Base-by-base conservation (phyloP, 2,797 vertebrate species). In the Sphenopsis melanotis region DNA sequence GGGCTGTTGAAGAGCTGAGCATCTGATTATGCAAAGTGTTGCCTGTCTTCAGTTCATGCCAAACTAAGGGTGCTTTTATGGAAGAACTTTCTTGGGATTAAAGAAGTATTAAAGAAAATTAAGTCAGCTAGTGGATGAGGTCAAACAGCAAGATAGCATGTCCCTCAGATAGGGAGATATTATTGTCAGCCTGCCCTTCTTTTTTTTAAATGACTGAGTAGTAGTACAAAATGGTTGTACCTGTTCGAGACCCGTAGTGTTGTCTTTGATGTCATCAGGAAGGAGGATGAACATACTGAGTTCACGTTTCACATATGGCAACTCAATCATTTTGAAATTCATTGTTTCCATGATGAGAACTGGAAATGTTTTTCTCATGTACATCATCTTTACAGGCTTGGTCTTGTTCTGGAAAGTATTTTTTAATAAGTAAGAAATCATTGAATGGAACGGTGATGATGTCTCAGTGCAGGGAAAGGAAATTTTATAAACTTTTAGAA, bases 221-320 rank as follows among this genome's bases (percentile, higher is more conserved):
- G 12, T 65, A 39, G 41, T 47, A 66, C 22, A 63, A 74, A 83
- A 74, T 39, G 18, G 22, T 26, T 61, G 20, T 39, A 98, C 98
- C 98, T 98, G 97, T 94, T 98, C 97, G 2, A 99, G 97, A 68
- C 98, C 98, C 0, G 97, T 98, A 30, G 95, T 95, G 29, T 90
- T 65, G 41, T 98, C 98, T 74, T 97, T 95, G 47, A 98, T 98
- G 12, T 97, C 95, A 56, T 97, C 92, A 2, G 98, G 98, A 29
- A 99, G 97, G 77, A 99, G 91, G 83, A 99, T 98, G 71, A 99
- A 89, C 98, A 99, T 99, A 97, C 98, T 98, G 76, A 99, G 96
- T 29, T 98, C 98, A 0, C 80, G 92, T n/a, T 97, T 97, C 64
- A 94, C 57, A 61, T 99, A 99, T 0, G 98, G 98, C 82, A 99